Percentiles rank a stretch among this genome's conserved stretches.
Evolutionary conservation across 2,113 vertebrate genomes (phyloP).

Genomic region (Ochotona princeps): DNA sequence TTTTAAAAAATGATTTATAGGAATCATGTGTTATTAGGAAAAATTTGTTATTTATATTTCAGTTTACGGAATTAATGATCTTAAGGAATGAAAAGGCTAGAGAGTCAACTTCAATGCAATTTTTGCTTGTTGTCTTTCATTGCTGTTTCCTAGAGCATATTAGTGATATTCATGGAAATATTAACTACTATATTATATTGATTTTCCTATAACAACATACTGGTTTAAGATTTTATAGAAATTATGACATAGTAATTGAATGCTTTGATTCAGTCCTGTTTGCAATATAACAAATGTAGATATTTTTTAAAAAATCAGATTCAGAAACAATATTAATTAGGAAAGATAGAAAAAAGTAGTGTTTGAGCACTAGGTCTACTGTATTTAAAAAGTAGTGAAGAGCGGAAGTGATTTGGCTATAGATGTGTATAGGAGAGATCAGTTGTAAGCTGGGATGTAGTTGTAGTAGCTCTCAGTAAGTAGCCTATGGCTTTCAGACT

Average conservation of each 20-base stretch:
- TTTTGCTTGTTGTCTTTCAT: neutral
- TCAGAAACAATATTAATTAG: neutral
- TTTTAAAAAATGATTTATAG: constrained; percentile 26
- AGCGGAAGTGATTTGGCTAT: rapidly evolving
- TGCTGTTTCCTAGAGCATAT: neutral
- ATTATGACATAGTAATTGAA: neutral
- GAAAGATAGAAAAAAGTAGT: neutral
- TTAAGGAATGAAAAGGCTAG: neutral
- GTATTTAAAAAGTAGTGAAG: neutral
- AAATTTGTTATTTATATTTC: constrained; percentile 34
- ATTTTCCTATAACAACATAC: neutral
- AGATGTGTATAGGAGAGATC: neutral
- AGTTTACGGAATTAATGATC: constrained; percentile 26
- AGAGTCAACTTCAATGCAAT: neutral
- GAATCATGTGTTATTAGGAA: constrained; percentile 42
- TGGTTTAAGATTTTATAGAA: constrained; percentile 13
- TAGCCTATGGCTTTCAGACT: neutral
- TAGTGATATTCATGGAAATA: neutral
- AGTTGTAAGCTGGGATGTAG: neutral
- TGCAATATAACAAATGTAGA: neutral
- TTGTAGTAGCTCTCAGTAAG: neutral
- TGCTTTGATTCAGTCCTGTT: neutral
- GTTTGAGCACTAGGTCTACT: neutral
- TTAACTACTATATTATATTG: neutral
- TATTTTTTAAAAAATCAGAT: neutral